phyloP scores from a whole-genome alignment of 1,140 invertebrate genomes.

The Apis dorsata region DNA sequence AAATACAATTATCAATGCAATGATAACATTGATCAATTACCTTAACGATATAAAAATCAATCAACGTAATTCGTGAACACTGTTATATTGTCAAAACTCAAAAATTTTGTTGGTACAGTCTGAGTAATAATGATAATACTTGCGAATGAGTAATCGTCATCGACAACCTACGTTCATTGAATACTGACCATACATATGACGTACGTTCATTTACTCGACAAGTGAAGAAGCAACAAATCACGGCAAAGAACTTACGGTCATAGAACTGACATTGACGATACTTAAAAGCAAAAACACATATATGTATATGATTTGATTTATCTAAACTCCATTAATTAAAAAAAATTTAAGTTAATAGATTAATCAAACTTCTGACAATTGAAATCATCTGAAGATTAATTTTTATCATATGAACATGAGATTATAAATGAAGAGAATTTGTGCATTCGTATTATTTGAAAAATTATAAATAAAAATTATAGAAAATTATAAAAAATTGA shows the following conservation, averaged over 20 bases:
- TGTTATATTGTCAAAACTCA: background rate
- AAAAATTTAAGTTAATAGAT: too few species aligned
- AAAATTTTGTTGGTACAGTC: background rate
- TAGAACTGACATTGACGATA: background rate
- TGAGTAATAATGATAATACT: slow-evolving; percentile 20
- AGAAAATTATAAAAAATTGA: too few species aligned
- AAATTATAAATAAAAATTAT: too few species aligned
- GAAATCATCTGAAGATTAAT: too few species aligned
- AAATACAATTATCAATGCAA: background rate
- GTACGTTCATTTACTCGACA: slow-evolving; percentile 34
- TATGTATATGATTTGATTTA: background rate
- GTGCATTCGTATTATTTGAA: too few species aligned
- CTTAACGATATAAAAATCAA: background rate
- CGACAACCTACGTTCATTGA: slow-evolving; percentile 41
- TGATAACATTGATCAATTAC: background rate
- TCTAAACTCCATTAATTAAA: too few species aligned
- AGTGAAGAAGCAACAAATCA: slow-evolving; percentile 13
- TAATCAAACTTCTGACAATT: too few species aligned
- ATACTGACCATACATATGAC: slow-evolving; percentile 37
- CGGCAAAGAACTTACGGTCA: background rate
- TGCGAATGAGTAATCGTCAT: slow-evolving; percentile 37
- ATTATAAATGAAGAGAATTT: too few species aligned
- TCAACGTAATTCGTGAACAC: background rate
- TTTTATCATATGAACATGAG: too few species aligned
- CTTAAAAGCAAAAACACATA: background rate